Conservation (phyloP, 2,888 invertebrate genomes). For the Phanerotoma sp. region DNA sequence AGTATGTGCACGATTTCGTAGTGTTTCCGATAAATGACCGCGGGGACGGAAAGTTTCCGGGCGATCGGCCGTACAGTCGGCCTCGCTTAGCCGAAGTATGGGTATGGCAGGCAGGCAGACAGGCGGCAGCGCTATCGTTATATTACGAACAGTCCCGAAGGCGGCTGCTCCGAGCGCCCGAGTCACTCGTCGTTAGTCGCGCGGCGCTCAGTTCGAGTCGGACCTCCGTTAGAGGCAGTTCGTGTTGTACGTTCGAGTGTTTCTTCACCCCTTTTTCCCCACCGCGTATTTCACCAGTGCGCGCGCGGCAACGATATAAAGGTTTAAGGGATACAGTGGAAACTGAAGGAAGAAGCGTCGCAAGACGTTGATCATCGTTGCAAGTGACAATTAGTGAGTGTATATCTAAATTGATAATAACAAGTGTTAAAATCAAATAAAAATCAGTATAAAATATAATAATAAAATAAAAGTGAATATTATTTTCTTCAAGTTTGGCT, state of each 20-base stretch:
- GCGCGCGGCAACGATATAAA: constrained; percentile 21
- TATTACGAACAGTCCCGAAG: constrained; percentile 13
- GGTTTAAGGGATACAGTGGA: constrained; percentile 9
- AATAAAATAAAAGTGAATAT: too few species aligned
- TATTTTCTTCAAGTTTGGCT: background rate
- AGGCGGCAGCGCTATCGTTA: constrained; percentile 21
- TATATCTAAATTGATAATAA: too few species aligned
- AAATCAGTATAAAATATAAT: too few species aligned
- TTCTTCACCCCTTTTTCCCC: constrained; percentile 24
- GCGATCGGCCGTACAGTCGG: background rate
- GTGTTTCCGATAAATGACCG: constrained; percentile 19
- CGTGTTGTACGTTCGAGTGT: constrained; percentile 33
- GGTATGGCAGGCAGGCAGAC: background rate
- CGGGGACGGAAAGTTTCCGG: constrained; percentile 21
- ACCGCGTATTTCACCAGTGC: constrained; percentile 17
- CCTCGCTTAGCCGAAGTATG: background rate
- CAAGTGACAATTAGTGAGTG: too few species aligned
- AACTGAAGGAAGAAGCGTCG: background rate
- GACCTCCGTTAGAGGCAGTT: constrained; percentile 47
- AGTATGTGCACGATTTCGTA: constrained; percentile 1
- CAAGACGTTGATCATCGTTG: background rate
- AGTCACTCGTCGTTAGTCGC: constrained; percentile 42
- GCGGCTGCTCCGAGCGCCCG: constrained; percentile 18
- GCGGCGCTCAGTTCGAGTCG: constrained; percentile 51
- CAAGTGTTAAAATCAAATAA: too few species aligned